A percentile compares a stretch with the other conserved stretches of the same genome.
These are phyloP conservation scores for Ameiurus melas DNA, from an alignment of 2,113 vertebrate species.

Conservation along the genomic window DNA sequence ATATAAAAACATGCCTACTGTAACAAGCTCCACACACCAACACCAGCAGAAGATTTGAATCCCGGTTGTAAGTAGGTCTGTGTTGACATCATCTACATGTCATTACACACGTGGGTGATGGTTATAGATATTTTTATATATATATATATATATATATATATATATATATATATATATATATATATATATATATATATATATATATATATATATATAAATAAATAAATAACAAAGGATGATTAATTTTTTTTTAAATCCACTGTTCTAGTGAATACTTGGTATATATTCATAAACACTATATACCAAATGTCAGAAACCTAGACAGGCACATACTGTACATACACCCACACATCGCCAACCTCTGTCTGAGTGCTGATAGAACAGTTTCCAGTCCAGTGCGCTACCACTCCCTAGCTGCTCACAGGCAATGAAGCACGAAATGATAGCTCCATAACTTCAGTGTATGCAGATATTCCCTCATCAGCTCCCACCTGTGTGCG, in stretches of 20 bases:
- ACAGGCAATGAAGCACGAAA: slow-evolving; percentile 69
- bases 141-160: too few relatives aligned
- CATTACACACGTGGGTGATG: background rate
- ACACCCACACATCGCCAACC: background rate
- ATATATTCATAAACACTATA: background rate
- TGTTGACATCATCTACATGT: background rate
- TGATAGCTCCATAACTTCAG: slow-evolving; percentile 58
- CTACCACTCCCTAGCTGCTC: slow-evolving; percentile 66
- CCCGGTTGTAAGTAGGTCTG: background rate
- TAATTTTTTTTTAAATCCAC: background rate
- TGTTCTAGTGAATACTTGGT: background rate
- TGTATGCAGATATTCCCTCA: slow-evolving; percentile 66
- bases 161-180: too few relatives aligned
- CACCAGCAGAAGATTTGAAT: background rate
- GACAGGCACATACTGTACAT: background rate
- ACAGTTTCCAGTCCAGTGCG: slow-evolving; percentile 67
- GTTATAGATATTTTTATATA: too few relatives aligned
- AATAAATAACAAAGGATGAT: background rate
- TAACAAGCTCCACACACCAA: background rate
- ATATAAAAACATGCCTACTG: background rate
- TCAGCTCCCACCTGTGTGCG: slow-evolving; percentile 26
- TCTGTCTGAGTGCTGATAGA: slow-evolving; percentile 52
- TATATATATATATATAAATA: background rate
- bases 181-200: too few relatives aligned
- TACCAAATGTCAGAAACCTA: background rate